Evolutionary conservation across 2,113 vertebrate genomes (phyloP), one percentile per base, ranked within the genome.

Genomic region (Hippopotamus amphibius): DNA sequence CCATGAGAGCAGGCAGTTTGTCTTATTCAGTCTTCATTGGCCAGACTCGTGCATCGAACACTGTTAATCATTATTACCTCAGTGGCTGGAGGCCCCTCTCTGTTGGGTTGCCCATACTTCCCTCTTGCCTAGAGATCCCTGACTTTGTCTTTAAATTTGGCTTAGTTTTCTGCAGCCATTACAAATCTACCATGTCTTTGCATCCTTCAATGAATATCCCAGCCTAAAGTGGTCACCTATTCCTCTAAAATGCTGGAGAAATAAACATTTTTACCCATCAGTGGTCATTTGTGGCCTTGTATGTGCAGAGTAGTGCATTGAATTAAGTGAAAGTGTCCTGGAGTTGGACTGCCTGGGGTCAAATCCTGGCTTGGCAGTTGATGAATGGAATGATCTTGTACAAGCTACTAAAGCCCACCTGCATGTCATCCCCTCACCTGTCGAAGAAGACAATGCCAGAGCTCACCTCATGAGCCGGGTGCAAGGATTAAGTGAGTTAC

Each of bases 21-120:
- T 81, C 16, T 10, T n/a, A 30, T n/a, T 19, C 33, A 14, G 2
- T 50, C 28, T 69, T 71, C 1, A 5, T 65, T n/a, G 19, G 33
- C 30, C 50, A 85, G 57, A 79, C 63, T 59, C 17, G 11, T 16
- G 4, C 1, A 0, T 0, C 16, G 53, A 21, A 55, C 15, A 5
- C 4, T 3, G 1, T 30, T 37, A 6, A 19, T 24, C 10, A 12
- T 14, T 22, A 26, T 7, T 3, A 12, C 28, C 24, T 41, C 10
- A 3, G 22, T 0, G 16, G 4, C 53, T 53, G 50, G 5, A 24
- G 30, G 6, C 9, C 24, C 5, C 28, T 5, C 19, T 84, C 50
- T 24, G 0, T 16, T 16, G 6, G 17, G 21, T 17, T 19, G 17
- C 5, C 17, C 6, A 37, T 6, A 15, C 22, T 43, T 37, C 8